Percentiles rank a stretch among this genome's conserved stretches.
These are phyloP conservation scores for Bombus turneri DNA, from an alignment of 1,140 invertebrate genomes.

Conservation along the genomic window DNA sequence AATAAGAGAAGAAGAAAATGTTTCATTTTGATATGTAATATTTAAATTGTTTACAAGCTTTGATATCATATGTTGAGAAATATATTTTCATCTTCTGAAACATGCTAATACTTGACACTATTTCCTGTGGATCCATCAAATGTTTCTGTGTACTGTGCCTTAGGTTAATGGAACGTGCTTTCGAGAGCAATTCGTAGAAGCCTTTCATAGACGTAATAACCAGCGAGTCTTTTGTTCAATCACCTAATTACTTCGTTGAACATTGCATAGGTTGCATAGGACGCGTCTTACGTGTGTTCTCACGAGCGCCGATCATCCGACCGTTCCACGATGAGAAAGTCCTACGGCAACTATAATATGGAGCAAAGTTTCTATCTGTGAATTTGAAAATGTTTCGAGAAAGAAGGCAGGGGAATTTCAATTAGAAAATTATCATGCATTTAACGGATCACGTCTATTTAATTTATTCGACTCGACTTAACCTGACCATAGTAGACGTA, in stretches of 20 bases:
- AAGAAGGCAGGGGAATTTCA: not conserved
- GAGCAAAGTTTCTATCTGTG: not conserved
- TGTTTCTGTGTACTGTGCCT: too few species aligned
- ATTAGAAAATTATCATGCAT: not conserved
- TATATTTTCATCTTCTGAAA: too few species aligned
- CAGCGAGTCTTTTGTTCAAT: not conserved
- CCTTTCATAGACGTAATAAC: conserved; percentile 25
- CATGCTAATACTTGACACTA: too few species aligned
- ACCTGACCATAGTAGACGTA: too few species aligned
- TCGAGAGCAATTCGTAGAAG: conserved; percentile 15
- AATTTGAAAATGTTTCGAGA: not conserved
- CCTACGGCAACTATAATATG: not conserved
- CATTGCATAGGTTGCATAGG: conserved; percentile 6
- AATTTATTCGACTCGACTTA: too few species aligned
- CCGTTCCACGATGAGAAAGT: conserved; percentile 40
- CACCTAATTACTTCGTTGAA: conserved; percentile 7
- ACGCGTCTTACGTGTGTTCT: conserved; percentile 2
- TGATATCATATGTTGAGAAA: too few species aligned
- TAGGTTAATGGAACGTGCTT: conserved; percentile 16
- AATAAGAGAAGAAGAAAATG: too few species aligned
- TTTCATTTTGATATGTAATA: too few species aligned
- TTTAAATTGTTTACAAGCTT: too few species aligned
- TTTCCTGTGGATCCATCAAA: too few species aligned
- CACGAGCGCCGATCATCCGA: not conserved
- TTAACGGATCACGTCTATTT: too few species aligned